Evolutionary conservation across 2,113 vertebrate genomes (phyloP).

Genomic region (Tonatia bakeri): DNA sequence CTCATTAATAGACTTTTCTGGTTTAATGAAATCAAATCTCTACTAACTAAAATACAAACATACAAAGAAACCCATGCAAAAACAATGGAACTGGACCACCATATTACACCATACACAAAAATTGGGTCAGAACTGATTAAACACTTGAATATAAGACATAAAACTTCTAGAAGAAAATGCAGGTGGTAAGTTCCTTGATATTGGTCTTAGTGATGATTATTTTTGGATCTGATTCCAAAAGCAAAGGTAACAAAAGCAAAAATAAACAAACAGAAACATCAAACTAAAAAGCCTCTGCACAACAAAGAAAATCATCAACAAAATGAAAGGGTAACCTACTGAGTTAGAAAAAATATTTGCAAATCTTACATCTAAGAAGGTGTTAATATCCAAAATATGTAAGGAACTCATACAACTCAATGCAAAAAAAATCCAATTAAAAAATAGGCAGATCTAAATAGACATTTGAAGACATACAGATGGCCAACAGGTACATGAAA

Average conservation of each 20-base stretch:
- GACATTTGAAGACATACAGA: neutral
- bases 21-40: neutral
- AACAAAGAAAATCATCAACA: neutral
- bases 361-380: too few relatives aligned
- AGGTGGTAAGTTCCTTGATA: neutral
- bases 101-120: neutral
- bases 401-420: too few relatives aligned
- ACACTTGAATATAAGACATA: neutral
- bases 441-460: neutral
- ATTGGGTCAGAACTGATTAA: too few relatives aligned
- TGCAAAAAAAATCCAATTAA: too few relatives aligned
- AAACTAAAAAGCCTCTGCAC: neutral
- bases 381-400: too few relatives aligned
- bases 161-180: neutral
- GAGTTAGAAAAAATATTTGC: too few relatives aligned
- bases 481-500: neutral
- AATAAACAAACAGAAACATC: neutral
- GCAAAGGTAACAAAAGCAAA: neutral
- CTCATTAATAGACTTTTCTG: neutral
- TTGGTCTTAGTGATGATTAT: neutral
- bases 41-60: slow-evolving; percentile 1
- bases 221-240: neutral
- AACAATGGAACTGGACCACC: neutral
- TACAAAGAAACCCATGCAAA: neutral
- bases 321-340: neutral